Conservation (phyloP, 1,140 invertebrate species). For the Pseudomyrmex dendroicus region DNA sequence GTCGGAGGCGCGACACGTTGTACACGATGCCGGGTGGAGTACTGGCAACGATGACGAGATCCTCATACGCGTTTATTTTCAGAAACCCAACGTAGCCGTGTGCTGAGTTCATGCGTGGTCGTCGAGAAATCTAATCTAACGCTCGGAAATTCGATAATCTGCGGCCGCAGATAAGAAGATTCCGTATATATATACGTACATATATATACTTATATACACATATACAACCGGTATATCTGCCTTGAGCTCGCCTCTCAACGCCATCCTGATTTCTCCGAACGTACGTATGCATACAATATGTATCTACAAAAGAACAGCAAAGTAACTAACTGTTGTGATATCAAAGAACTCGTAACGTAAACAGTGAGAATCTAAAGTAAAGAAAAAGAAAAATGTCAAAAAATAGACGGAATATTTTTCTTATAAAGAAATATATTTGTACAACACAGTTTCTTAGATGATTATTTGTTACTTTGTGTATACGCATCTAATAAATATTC, state of each 20-base stretch:
- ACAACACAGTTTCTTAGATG: not conserved
- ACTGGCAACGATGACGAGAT: slow-evolving; percentile 64
- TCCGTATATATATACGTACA: slow-evolving; percentile 6
- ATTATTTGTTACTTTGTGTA: not conserved
- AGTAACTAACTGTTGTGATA: slow-evolving; percentile 6
- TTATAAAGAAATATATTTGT: not conserved
- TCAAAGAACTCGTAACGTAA: not conserved
- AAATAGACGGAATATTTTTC: not conserved
- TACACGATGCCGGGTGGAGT: slow-evolving; percentile 40
- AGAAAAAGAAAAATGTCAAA: not conserved
- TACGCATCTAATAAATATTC: too few species aligned
- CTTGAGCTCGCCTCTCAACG: slow-evolving; percentile 15
- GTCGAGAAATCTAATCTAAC: slow-evolving; percentile 73
- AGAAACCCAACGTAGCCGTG: slow-evolving; percentile 49
- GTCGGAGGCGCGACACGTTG: slow-evolving; percentile 35
- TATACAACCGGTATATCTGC: slow-evolving; percentile 14
- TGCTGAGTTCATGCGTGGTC: slow-evolving; percentile 1
- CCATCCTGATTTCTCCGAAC: slow-evolving; percentile 27
- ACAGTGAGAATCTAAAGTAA: not conserved
- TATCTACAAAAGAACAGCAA: not conserved
- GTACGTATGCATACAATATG: not conserved
- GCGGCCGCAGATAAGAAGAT: slow-evolving; percentile 69
- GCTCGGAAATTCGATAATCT: slow-evolving; percentile 65
- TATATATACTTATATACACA: not conserved
- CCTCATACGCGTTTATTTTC: slow-evolving; percentile 70